These are phyloP conservation scores for Endotricha flammealis DNA, from an alignment of 2,888 invertebrate genomes.

Conservation along the genomic window DNA sequence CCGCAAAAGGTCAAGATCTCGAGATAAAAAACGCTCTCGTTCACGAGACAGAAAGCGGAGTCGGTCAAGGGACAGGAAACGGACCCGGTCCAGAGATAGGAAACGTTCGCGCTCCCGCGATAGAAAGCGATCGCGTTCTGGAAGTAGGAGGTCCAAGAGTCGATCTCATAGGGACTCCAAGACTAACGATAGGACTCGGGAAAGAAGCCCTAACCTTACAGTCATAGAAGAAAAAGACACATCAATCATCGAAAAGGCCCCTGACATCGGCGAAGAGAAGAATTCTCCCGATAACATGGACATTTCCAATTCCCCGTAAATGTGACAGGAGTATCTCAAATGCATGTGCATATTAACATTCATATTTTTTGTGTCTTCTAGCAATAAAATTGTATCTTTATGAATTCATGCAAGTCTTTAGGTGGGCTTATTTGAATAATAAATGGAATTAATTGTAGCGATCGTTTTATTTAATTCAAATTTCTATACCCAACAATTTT, in stretches of 20 bases:
- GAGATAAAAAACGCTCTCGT: constrained; percentile 77
- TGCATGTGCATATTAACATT: not conserved
- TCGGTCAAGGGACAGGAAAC: constrained; percentile 65
- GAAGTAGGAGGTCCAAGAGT: constrained; percentile 63
- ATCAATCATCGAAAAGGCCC: constrained; percentile 36
- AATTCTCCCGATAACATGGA: constrained; percentile 86
- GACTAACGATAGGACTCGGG: constrained; percentile 58
- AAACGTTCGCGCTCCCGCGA: constrained; percentile 65
- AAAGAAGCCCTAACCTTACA: constrained; percentile 49
- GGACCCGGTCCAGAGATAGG: constrained; percentile 66
- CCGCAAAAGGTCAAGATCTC: constrained; percentile 76
- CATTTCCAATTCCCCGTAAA: constrained; percentile 86
- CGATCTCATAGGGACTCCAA: constrained; percentile 62
- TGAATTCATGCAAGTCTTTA: constrained; percentile 2
- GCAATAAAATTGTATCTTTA: constrained; percentile 4
- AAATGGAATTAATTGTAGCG: constrained; percentile 19
- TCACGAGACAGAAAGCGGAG: constrained; percentile 71
- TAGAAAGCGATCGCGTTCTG: constrained; percentile 61
- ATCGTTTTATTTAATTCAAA: no score
- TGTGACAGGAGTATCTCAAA: constrained; percentile 6
- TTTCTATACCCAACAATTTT: no score
- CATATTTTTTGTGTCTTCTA: not conserved
- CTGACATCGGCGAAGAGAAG: constrained; percentile 72
- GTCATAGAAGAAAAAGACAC: constrained; percentile 46
- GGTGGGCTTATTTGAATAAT: constrained; percentile 13